A percentile compares a stretch with the other conserved stretches of the same genome.
Evolutionary conservation across 2,797 vertebrate genomes (phyloP).

Genomic region (Forpus xanthops): DNA sequence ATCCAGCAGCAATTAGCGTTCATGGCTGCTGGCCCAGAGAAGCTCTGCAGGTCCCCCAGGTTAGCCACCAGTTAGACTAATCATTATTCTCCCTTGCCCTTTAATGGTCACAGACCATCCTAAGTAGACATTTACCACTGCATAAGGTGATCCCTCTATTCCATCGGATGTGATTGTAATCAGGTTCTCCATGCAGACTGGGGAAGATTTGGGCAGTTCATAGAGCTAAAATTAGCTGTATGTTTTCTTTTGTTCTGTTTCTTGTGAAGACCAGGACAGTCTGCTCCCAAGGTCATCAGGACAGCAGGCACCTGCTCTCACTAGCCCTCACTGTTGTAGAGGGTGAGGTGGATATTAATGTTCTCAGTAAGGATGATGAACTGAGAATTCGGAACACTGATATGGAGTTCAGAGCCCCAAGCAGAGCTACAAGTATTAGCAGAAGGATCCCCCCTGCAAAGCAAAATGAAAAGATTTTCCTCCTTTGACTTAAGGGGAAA

Average conservation of each 20-base stretch:
- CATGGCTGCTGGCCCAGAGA: constrained; percentile 32
- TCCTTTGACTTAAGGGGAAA: background rate
- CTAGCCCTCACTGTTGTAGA: background rate
- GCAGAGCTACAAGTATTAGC: background rate
- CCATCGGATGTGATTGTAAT: background rate
- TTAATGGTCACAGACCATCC: background rate
- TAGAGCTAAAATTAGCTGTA: background rate
- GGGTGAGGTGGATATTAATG: background rate
- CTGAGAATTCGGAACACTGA: background rate
- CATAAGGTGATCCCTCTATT: background rate
- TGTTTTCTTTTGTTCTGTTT: background rate
- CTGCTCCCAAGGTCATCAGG: background rate
- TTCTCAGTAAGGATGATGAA: background rate
- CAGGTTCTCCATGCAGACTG: background rate
- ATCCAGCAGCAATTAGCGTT: constrained; percentile 43
- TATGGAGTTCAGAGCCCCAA: background rate
- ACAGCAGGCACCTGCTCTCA: background rate
- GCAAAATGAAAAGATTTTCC: background rate
- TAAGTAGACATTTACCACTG: background rate
- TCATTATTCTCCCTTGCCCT: background rate
- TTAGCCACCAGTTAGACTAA: background rate
- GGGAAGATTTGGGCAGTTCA: background rate
- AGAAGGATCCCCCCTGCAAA: background rate
- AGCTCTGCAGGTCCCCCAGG: background rate
- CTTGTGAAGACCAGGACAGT: background rate